Base-by-base conservation (phyloP, 2,113 vertebrate species). In the Pteruthius melanotis region DNA sequence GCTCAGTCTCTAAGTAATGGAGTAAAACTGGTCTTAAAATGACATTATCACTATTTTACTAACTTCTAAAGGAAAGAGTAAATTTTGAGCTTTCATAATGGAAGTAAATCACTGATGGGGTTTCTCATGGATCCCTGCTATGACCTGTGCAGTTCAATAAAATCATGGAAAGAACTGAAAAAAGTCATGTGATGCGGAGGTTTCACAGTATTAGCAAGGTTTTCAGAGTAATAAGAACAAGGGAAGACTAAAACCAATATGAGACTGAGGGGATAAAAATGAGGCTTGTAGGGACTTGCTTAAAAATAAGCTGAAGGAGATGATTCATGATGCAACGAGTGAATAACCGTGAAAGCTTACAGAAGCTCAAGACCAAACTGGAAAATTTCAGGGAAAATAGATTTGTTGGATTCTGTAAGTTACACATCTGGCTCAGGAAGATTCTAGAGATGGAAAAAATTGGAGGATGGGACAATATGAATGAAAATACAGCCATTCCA, bases 91-190 rank as follows among this genome's bases (percentile, higher is more conserved):
- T 59, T 69, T 83, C 30, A 16, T 26, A 26, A 56, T 24, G 5
- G 15, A 74, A n/a, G 9, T 10, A 77, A 85, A 77, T 33, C 27
- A 31, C 13, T 1, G 0, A 2, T 52, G 27, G 3, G 6, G 9
- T 77, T 86, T 35, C n/a, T 59, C 20, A 39, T 23, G 23, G 8
- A 44, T 69, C 31, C 40, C 35, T 45, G 16, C 10, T 75, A 22
- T 54, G 35, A 28, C 28, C 11, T 50, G 26, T 8, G 3, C 13
- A 49, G 35, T 54, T 85, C 52, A 35, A 76, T 6, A 54, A 42
- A 81, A 56, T 50, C 6, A 20, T 44, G 12, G 74, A 31, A 75
- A 65, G 18, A 60, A 54, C 8, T 22, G 11, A 17, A 33, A 33
- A 72, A 82, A 45, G 6, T 26, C 85, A 66, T 10, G 16, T 12